Conservation (phyloP, 2,888 invertebrate species). For the Trichacis sp. region DNA sequence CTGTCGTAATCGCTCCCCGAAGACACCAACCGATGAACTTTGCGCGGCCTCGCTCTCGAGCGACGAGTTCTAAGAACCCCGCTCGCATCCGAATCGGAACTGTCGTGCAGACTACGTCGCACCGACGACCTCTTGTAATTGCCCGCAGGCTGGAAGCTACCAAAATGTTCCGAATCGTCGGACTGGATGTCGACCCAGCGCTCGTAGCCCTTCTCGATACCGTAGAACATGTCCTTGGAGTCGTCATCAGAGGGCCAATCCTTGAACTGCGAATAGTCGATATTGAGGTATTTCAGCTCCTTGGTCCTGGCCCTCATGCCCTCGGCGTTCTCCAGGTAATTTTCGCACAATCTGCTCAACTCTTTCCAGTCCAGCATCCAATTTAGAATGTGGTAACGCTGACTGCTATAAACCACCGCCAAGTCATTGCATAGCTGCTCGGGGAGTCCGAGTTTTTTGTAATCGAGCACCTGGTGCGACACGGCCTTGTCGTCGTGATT, state of each 20-base stretch:
- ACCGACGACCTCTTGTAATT: slow-evolving; percentile 56
- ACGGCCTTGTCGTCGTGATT: slow-evolving; percentile 76
- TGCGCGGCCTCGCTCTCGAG: slow-evolving; percentile 52
- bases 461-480: slow-evolving; percentile 73
- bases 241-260: slow-evolving; percentile 75
- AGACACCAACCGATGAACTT: slow-evolving; percentile 60
- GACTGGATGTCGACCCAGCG: slow-evolving; percentile 64
- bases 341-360: slow-evolving; percentile 72
- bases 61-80: slow-evolving; percentile 54
- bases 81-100: slow-evolving; percentile 63
- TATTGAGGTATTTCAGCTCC: slow-evolving; percentile 80
- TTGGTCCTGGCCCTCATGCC: slow-evolving; percentile 77
- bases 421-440: slow-evolving; percentile 79
- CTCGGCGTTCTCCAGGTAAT: slow-evolving; percentile 72
- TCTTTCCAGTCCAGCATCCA: slow-evolving; percentile 78
- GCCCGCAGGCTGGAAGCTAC: slow-evolving; percentile 59
- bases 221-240: slow-evolving; percentile 71
- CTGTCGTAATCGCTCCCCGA: slow-evolving; percentile 67
- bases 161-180: slow-evolving; percentile 61
- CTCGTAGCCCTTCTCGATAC: slow-evolving; percentile 76
- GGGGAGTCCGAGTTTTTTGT: slow-evolving; percentile 76
- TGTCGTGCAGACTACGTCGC: slow-evolving; percentile 60
- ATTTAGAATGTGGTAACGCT: slow-evolving; percentile 78
- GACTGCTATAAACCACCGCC: slow-evolving; percentile 78
- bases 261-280: slow-evolving; percentile 78